Evolutionary conservation across 2,888 invertebrate genomes (phyloP).

Genomic region (Limulus polyphemus): DNA sequence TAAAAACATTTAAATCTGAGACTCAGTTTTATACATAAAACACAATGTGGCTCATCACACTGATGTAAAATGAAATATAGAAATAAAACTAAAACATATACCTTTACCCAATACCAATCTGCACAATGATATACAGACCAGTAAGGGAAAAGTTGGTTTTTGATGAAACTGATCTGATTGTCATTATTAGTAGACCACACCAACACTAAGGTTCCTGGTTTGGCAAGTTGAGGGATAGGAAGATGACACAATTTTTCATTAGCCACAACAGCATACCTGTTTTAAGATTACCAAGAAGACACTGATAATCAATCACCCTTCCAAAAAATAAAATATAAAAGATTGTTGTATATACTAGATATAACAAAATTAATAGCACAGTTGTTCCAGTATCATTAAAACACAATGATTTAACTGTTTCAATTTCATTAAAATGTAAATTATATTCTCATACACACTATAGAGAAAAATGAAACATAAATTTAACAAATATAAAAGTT

Average conservation of each 20-base stretch:
- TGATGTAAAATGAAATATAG: no score
- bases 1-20: no score
- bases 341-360: no score
- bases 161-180: conserved; percentile 53
- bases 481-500: conserved; percentile 5
- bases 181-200: conserved; percentile 87
- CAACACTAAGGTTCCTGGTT: conserved; percentile 48
- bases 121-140: conserved; percentile 7
- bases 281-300: conserved; percentile 22
- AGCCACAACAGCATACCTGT: conserved; percentile 64
- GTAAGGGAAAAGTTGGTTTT: conserved; percentile 42
- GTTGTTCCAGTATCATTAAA: no score
- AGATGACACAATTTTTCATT: conserved; percentile 58
- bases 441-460: conserved; percentile 10
- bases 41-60: no score
- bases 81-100: neutral
- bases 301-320: no score
- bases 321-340: no score
- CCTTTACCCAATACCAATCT: conserved; percentile 20
- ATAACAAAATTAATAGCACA: no score
- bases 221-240: conserved; percentile 38
- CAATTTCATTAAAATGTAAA: conserved; percentile 5
- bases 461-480: conserved; percentile 10
- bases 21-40: no score
- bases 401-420: conserved; percentile 8